Base-by-base conservation (phyloP, 2,797 vertebrate genomes). In the Petrocephalus sullivani region DNA sequence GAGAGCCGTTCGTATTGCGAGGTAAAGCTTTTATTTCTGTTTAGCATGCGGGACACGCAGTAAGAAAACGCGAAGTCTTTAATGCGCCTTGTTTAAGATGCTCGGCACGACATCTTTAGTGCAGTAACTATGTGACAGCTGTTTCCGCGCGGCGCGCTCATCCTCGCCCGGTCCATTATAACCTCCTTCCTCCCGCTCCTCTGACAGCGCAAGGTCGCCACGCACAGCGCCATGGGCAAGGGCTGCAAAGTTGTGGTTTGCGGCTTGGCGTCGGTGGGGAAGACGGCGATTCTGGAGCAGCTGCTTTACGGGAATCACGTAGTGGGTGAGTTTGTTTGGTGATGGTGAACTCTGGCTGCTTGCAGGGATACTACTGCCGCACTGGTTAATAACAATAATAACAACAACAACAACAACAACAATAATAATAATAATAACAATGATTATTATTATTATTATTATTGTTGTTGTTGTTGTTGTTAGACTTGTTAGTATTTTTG, bases 191-290 rank as follows among this genome's bases (percentile, higher is more conserved):
- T 37, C 41, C 58, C 53, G 2, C 41, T 41, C 60, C 75, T 16
- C 2, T 53, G 60, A 60, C 58, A 57, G 46, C 21, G 58, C 88
- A 89, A 86, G 88, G 88, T 89, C 64, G 53, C 6, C 91, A 92
- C 28, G 28, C 28, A 28, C 86, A 58, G 89, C 89, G 87, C 86
- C 86, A 98, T 98, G 97, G 97, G 97, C 0, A 99, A 99, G 91
- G 97, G 98, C 64, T 98, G 97, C 94, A 98, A 97, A 91, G 97
- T 99, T 10, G 97, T 99, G 89, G 96, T 99, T 54, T 99, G 98
- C 91, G 98, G 98, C 75, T 94, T 97, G 93, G 91, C 97, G 41
- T 96, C 97, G 1, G 98, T 99, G 71, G 98, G 98, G 7, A 99
- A 99, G 92, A 99, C 97, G 0, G 97, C 98, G 0, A 97, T 99